Evolutionary conservation across 2,113 vertebrate genomes (phyloP), one percentile per base, ranked within the genome.

Genomic region (Machaerirhynchus nigripectus): DNA sequence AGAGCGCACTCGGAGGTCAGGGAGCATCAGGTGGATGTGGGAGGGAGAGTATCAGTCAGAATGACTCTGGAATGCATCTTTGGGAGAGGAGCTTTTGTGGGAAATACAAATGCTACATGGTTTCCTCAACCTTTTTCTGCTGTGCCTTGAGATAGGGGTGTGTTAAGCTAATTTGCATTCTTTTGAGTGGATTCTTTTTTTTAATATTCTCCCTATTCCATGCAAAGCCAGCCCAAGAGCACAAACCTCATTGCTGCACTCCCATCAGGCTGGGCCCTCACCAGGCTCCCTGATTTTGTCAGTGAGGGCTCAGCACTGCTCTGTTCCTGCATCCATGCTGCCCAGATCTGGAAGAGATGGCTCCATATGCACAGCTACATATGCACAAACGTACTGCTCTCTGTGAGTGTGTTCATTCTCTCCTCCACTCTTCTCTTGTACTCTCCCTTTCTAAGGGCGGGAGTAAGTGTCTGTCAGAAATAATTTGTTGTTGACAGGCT

Each of bases 391-490:
- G 22, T 77, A 26, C 46, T 73, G 61, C 46, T 57, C 39, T 57
- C 3, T 70, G 40, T 33, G 57, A 75, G 17, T 10, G 10, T 35
- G 71, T 68, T 77, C 35, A 13, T 61, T 84, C 73, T 84, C 75
- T 87, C 70, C 79, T 75, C 56, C 86, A 1, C 60, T 84, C 78
- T 65, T n/a, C 56, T 78, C 78, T 65, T 65, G n/a, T 67, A 35
- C 42, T 93, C 42, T 95, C 47, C 27, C 68, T 84, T 24, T 97
- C 64, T 57, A 52, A 94, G 60, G 69, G 76, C 92, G 94, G 73
- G 73, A 84, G 81, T 93, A 90, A 92, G 65, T 92, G 60, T 84
- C 85, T 96, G 96, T 93, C 95, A 94, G 73, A 96, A 96, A 93
- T 92, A 87, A 96, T 96, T 96, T 92, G 85, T 68, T 90, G 69